Base-by-base conservation (phyloP, 1,140 invertebrate species). In the Popillia japonica region DNA sequence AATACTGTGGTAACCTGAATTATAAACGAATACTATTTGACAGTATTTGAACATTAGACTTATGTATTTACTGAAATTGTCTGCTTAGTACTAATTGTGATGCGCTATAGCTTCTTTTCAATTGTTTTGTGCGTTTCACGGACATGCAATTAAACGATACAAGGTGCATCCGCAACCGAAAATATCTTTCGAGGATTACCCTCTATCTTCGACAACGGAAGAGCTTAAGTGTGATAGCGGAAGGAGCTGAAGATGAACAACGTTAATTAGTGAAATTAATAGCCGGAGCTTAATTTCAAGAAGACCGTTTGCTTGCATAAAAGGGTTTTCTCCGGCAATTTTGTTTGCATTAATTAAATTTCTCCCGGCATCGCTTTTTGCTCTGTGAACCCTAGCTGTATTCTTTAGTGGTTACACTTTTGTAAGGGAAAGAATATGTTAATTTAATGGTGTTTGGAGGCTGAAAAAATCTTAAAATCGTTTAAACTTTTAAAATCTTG, bases 261-360 rank as follows among this genome's bases (percentile, higher is more conserved):
- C 9, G 48, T 55, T 55, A 55, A 55, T 55, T 55, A 55, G 48
- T 55, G 17, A 55, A 55, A 55, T 55, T 55, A 55, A 55, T 55
- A 55, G 48, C 48, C 14, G 48, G 48, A n/a, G 48, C 48, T 55
- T 55, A 55, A 55, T 55, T 55, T 17, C 48, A 14, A 55, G 48
- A 55, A 55, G 48, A 55, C 48, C 48, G 48, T 55, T 14, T n/a
- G 48, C 48, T 55, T 14, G 48, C 17, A 6, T 55, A 55, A 55
- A 55, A 55, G 48, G 48, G 17, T 55, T 55, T 55, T 55, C 48
- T 17, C 48, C 11, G 14, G 14, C 48, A 17, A 55, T 55, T 55
- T 6, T 55, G 48, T 55, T 55, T 14, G 48, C 14, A 55, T 14
- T 55, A 55, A 55, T 55, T 55, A 55, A 55, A 55, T 55, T 55